Conservation (phyloP, 1,140 invertebrate species). For the Drosophila ficusphila region DNA sequence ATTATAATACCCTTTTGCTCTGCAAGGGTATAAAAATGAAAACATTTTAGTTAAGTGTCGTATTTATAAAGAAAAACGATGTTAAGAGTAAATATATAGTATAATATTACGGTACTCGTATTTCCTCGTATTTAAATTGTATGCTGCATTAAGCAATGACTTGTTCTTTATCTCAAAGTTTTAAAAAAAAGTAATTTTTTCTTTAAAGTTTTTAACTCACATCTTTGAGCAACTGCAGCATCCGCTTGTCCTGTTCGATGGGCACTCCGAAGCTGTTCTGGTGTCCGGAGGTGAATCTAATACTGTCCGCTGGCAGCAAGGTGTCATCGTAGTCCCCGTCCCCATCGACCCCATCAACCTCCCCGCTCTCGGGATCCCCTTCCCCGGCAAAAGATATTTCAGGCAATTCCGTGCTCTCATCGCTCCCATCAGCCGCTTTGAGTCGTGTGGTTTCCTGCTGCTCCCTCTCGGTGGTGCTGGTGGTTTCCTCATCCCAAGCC, state of each 20-base stretch:
- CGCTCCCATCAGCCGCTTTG: constrained; percentile 39
- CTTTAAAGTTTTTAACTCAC: constrained; percentile 73
- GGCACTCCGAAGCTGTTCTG: constrained; percentile 87
- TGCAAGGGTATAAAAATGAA: no score
- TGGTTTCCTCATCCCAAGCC: constrained; percentile 35
- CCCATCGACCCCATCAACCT: not conserved
- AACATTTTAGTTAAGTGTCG: no score
- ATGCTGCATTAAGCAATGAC: no score
- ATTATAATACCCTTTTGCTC: no score
- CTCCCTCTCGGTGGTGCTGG: constrained; percentile 27
- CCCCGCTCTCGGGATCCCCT: not conserved
- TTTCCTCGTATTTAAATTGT: no score
- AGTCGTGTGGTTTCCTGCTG: constrained; percentile 65
- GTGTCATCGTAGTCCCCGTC: constrained; percentile 59
- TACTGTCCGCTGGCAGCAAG: constrained; percentile 69
- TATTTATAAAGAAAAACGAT: no score
- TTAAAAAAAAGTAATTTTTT: no score
- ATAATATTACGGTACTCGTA: no score
- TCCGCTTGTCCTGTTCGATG: constrained; percentile 86
- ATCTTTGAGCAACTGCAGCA: constrained; percentile 77
- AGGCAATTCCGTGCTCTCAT: constrained; percentile 19
- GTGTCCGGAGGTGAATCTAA: constrained; percentile 86
- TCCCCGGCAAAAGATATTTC: constrained; percentile 17
- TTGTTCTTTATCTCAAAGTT: no score
- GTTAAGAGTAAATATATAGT: no score